These are phyloP conservation scores for Baronia brevicornis DNA, from an alignment of 2,888 invertebrate species.

Conservation along the genomic window DNA sequence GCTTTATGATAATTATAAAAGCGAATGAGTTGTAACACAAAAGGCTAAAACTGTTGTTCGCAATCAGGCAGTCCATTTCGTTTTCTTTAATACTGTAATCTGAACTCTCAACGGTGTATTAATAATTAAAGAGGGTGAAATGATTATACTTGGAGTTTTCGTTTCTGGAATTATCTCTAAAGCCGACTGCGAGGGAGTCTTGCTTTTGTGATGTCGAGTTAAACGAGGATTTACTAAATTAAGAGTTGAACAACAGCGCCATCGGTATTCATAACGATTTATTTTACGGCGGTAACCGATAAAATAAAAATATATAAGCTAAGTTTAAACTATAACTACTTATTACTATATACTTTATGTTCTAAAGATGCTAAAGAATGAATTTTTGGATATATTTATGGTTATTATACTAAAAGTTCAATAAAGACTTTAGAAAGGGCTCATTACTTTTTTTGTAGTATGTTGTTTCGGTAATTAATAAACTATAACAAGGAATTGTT, in stretches of 20 bases:
- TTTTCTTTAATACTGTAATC: constrained; percentile 47
- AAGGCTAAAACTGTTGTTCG: constrained; percentile 4
- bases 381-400: too few relatives aligned
- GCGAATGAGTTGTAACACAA: too few relatives aligned
- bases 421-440: too few relatives aligned
- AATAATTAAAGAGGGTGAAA: constrained; percentile 60
- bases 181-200: constrained; percentile 30
- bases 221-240: constrained; percentile 29
- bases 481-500: too few relatives aligned
- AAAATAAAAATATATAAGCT: too few relatives aligned
- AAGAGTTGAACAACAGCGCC: constrained; percentile 36
- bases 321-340: too few relatives aligned
- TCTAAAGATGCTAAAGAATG: too few relatives aligned
- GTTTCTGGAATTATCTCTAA: constrained; percentile 44
- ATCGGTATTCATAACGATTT: constrained; percentile 13
- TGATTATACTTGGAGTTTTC: constrained; percentile 42
- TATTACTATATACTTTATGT: too few relatives aligned
- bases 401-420: too few relatives aligned
- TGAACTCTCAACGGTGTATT: constrained; percentile 47
- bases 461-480: too few relatives aligned
- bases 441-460: too few relatives aligned
- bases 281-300: constrained; percentile 11
- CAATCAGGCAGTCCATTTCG: constrained; percentile 31
- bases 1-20: too few relatives aligned
- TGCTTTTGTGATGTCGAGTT: constrained; percentile 21